Evolutionary conservation across 1,140 invertebrate species (phyloP), one percentile per base, ranked within the genome.

Genomic region (Drosophila sechellia): DNA sequence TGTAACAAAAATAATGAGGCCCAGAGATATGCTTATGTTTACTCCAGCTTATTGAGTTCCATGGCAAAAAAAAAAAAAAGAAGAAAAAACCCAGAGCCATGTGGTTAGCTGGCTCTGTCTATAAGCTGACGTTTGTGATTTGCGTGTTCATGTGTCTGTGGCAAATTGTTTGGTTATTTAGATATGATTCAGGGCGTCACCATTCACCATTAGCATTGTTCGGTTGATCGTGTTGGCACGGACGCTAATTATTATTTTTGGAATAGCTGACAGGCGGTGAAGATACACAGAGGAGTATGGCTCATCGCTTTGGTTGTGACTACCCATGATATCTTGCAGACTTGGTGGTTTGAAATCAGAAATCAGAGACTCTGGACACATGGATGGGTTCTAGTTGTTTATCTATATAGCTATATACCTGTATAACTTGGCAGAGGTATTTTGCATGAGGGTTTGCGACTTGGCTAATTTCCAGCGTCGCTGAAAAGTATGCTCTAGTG

Each of bases 141-240:
- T 66, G 57, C 58, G 34, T 65, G 58, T 22, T 65, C 52, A 58
- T 58, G 59, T 35, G 54, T 52, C 31, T 46, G 61, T 15, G 17
- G 57, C 58, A 27, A 65, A 64, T 65, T 65, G 43, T 48, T 65
- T 49, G 25, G 58, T 15, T 66, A 49, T 66, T 66, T 65, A 8
- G 34, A 49, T 65, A 65, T 65, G 63, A 66, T 66, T 66, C 42
- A 49, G 59, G 34, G 59, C 37, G 27, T 54, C 56, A 60, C 31
- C 61, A 31, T 20, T 54, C 56, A 60, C 31, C 61, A 31, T 20
- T 15, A 20, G 37, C 59, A 61, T 58, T 61, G 54, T 17, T 17
- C 6, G 54, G 37, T 31, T 15, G 59, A n/a, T 40, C 54, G 49
- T 39, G 6, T 56, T 53, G 50, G 56, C 34, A 56, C 39, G 59